These are phyloP conservation scores for Drosophila tani DNA, from an alignment of 1,140 invertebrate species.

Conservation along the genomic window DNA sequence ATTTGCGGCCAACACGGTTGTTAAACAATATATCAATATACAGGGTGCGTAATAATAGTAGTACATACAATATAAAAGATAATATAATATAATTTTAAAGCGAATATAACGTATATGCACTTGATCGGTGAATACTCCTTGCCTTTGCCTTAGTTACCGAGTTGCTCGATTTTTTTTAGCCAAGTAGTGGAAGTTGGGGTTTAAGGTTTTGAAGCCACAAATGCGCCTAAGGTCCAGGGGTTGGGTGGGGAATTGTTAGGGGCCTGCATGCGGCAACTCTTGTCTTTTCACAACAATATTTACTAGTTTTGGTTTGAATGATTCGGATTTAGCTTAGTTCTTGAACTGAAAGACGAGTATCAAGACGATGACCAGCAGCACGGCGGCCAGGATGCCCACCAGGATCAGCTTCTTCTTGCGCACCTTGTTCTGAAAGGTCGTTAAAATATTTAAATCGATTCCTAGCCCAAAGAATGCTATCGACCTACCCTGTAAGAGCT, in stretches of 20 bases:
- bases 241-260: slow-evolving; percentile 19
- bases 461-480: slow-evolving; percentile 25
- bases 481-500: slow-evolving; percentile 90
- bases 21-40: slow-evolving; percentile 73
- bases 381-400: slow-evolving; percentile 88
- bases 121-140: slow-evolving; percentile 60
- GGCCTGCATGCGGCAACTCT: slow-evolving; percentile 64
- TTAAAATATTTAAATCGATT: background rate
- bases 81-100: slow-evolving; percentile 67
- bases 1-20: slow-evolving; percentile 64
- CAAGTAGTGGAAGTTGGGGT: slow-evolving; percentile 49
- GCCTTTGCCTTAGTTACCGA: slow-evolving; percentile 23
- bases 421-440: slow-evolving; percentile 90
- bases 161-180: slow-evolving; percentile 41
- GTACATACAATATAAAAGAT: slow-evolving; percentile 64
- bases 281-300: slow-evolving; percentile 77
- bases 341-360: slow-evolving; percentile 78
- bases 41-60: slow-evolving; percentile 72
- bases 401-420: slow-evolving; percentile 94
- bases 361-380: slow-evolving; percentile 89
- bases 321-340: slow-evolving; percentile 63
- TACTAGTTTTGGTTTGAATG: slow-evolving; percentile 59
- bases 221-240: slow-evolving; percentile 55
- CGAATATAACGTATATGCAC: slow-evolving; percentile 66
- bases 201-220: slow-evolving; percentile 69